Evolutionary conservation across 2,797 vertebrate genomes (phyloP), one percentile per base, ranked within the genome.

Genomic region (Syngnathus rostellatus): DNA sequence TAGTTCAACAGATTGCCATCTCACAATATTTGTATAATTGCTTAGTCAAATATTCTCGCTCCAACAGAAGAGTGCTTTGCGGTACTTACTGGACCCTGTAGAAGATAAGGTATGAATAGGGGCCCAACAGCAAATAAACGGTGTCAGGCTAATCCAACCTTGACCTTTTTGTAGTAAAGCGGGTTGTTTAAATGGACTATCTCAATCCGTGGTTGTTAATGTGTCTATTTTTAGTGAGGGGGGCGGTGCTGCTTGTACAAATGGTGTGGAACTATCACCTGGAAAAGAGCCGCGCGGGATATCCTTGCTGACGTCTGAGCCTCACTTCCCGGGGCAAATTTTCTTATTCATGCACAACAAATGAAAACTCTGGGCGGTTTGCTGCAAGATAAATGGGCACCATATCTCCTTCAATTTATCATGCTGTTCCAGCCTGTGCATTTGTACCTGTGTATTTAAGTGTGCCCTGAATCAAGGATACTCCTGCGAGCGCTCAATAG

Each of bases 321-420:
- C 60, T 65, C 68, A 53, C 58, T 51, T 63, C 65, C 72, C 55
- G 3, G 5, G 66, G 38, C 50, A 68, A 65, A 11, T 43, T 17
- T 74, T 73, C 50, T 77, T 77, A 64, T 72, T 72, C 66, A 75
- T 72, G 74, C 69, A 67, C 71, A 77, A 73, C 69, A 77, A 81
- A 73, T 77, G 54, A 67, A 73, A 75, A 75, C 63, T 67, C 55
- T 31, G 63, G 5, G 21, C 62, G 53, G 77, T 77, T 80, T 69
- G 46, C 37, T 0, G 66, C 39, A 74, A 77, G 83, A 87, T 83
- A 77, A 81, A 87, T 82, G 68, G 54, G 8, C 70, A 63, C 40
- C 54, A 37, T 72, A 63, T 72, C 59, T 6, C 38, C 66, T 64
- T 75, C 65, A 3, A 78, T 86, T 79, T 37, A 82, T 84, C 81